Evolutionary conservation across 2,888 invertebrate species (phyloP), one percentile per base, ranked within the genome.

Genomic region (Monochamus alternatus): DNA sequence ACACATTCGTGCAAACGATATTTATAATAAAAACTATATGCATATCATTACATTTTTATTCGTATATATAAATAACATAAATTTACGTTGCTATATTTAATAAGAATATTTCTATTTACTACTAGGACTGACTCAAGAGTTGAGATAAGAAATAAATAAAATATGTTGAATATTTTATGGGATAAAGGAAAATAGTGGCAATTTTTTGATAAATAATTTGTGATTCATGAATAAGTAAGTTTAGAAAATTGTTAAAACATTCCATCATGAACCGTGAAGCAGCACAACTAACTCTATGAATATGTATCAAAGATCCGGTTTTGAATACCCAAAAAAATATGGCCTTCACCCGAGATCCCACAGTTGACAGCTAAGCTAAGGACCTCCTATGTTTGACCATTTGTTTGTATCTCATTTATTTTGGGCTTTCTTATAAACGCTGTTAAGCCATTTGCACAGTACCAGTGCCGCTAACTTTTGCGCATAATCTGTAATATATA

Each of bases 241-340:
- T n/a, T 52, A 52, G 52, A 52, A 66, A 52, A 52, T 52, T 52
- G 32, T 66, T 66, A 66, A 66, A 66, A 55, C 51, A 52, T 60
- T 69, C 69, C 38, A 69, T 55, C 60, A 47, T 63, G 80, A 80
- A 77, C 81, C 76, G 75, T 81, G 82, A 81, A 81, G 81, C 69
- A 44, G 74, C 79, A 78, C 79, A 78, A 81, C 80, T 78, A 80
- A 78, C 76, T 74, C 83, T 83, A 84, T 84, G 85, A 85, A 84
- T 85, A 84, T 85, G 84, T 84, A 85, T 76, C 76, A 75, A 79
- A 80, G 79, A 84, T 80, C 84, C 84, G 85, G 85, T 85, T 85
- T 83, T 84, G 81, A 83, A 63, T 51, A 70, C 43, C 55, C 59
- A 63, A 62, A 71, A 70, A 63, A 71, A 30, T 8, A 71, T 71